These are phyloP conservation scores for Sitta europaea DNA, from an alignment of 2,113 vertebrate genomes.

Conservation along the genomic window DNA sequence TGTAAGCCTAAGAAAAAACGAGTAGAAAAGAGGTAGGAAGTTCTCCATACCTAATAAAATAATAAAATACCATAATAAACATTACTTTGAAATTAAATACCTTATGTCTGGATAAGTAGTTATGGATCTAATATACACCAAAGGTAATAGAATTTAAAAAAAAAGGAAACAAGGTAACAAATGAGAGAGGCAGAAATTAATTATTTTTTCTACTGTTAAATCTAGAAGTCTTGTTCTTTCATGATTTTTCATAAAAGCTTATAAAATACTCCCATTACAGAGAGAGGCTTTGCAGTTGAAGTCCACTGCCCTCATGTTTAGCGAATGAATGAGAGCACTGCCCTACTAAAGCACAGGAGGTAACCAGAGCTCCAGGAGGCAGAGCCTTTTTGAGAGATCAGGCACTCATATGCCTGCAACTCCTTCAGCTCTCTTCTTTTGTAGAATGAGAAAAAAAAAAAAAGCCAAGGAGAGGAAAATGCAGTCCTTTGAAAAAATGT, in stretches of 20 bases:
- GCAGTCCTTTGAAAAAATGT: not conserved
- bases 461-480: not conserved
- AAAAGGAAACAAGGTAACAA: not conserved
- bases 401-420: not conserved
- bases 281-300: not conserved
- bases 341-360: not conserved
- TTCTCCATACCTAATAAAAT: not conserved
- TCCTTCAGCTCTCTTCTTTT: not conserved
- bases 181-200: not conserved
- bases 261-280: not conserved
- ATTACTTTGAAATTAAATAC: not conserved
- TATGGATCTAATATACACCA: not conserved
- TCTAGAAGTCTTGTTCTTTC: not conserved
- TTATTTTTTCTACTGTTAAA: not conserved
- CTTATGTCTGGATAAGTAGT: not conserved
- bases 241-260: not conserved
- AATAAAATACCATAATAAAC: not conserved
- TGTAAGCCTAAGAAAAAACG: conserved; percentile 78
- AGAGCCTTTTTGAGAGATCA: not conserved
- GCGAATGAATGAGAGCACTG: not conserved
- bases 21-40: conserved; percentile 87
- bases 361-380: not conserved
- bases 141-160: not conserved
- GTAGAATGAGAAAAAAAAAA: not conserved
- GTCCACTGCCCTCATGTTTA: not conserved